Evolutionary conservation across 2,888 invertebrate species (phyloP).

Genomic region (Coelogynopora nodosa): DNA sequence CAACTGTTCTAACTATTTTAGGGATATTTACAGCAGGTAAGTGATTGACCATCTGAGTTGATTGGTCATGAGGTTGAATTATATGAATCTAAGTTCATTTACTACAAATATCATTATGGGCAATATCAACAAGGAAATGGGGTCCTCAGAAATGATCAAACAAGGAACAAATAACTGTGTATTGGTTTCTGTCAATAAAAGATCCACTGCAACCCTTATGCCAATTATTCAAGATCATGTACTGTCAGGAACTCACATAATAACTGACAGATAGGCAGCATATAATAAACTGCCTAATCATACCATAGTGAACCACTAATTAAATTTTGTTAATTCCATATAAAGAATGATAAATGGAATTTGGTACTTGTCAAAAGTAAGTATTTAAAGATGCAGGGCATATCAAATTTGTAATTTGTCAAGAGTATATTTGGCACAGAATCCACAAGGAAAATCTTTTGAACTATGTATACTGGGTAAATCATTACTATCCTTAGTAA

Average conservation of each 20-base stretch:
- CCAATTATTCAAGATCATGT: background rate
- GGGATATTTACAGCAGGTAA: background rate
- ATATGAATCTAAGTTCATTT: background rate
- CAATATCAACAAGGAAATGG: background rate
- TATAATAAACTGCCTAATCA: background rate
- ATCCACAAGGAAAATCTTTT: too few relatives aligned
- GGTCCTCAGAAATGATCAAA: background rate
- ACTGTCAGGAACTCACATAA: background rate
- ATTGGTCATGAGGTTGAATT: slow-evolving; percentile 10
- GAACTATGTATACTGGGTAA: too few relatives aligned
- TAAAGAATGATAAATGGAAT: too few relatives aligned
- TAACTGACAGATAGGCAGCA: background rate
- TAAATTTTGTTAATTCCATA: too few relatives aligned
- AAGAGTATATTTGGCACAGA: too few relatives aligned
- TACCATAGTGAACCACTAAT: background rate
- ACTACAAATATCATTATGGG: background rate
- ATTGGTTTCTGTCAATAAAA: background rate
- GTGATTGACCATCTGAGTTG: background rate
- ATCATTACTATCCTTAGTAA: too few relatives aligned
- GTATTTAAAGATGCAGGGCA: too few relatives aligned
- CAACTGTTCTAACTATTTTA: background rate
- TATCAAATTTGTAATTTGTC: too few relatives aligned
- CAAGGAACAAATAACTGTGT: background rate
- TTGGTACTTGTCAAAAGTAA: too few relatives aligned
- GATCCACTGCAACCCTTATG: background rate